Evolutionary conservation across 2,888 invertebrate genomes (phyloP), one percentile per base, ranked within the genome.

Genomic region (Malthinus flaveolus): DNA sequence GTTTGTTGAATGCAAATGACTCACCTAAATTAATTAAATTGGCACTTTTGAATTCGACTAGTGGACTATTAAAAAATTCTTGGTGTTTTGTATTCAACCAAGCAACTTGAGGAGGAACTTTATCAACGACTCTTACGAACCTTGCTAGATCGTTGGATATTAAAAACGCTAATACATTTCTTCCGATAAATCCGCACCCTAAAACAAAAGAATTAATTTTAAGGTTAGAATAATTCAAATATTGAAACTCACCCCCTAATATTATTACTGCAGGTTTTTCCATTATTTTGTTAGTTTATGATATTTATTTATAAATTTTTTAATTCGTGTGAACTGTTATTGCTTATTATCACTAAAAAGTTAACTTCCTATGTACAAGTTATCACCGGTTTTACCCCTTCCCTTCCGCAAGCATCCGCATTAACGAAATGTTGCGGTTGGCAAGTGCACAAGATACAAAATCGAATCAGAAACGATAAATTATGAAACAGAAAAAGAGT

Each of bases 121-220:
- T 96, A 80, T 96, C 96, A 56, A 93, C 92, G 46, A 94, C 87
- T 66, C 91, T 85, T 63, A 95, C 82, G 69, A 83, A 84, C 71
- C 87, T 87, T 62, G 87, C 89, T 70, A 93, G 79, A 71, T 91
- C 86, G 78, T 93, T 89, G 62, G 84, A 83, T 66, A 95, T 82
- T 73, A 95, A 82, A 80, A 90, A 90, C 61, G 88, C 85, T 60
- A 94, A 89, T 68, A 95, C 82, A 81, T 95, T 91, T 72, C 95
- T 86, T 66, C 95, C 95, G 76, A 95, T 90, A 80, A 96, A 95
- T 71, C 95, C 95, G 80, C 94, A 94, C 79, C 95, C 95, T 95
- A 80, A 47, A 75, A 73, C 65, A 62, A 69, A 66, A 66, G 52
- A 11, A 45, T 9, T 23, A 12, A 12, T 32, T 51, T 50, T 54